These are phyloP conservation scores for Etia nguti DNA, from an alignment of 2,113 vertebrate genomes.

Conservation along the genomic window DNA sequence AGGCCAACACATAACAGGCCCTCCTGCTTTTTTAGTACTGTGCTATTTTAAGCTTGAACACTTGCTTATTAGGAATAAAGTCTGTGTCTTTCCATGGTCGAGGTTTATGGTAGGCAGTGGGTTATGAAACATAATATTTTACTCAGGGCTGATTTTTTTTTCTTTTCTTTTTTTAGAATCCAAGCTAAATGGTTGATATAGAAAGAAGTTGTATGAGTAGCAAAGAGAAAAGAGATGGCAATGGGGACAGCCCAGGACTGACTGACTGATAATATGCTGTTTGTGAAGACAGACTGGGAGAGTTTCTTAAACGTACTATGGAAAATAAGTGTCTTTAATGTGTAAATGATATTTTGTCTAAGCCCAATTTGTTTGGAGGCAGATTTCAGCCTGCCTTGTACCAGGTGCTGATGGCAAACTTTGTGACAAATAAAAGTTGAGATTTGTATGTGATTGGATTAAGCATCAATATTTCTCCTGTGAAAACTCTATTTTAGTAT, in stretches of 20 bases:
- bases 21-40: neutral
- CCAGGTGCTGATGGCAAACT: neutral
- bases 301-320: neutral
- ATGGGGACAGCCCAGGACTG: neutral
- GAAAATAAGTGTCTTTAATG: neutral
- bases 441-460: neutral
- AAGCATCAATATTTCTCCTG: neutral
- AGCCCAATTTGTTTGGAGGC: neutral
- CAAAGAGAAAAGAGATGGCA: rapidly evolving
- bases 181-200: neutral
- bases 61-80: neutral
- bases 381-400: neutral
- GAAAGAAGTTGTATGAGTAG: neutral
- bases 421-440: neutral
- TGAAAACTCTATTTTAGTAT: neutral
- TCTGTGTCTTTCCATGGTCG: neutral
- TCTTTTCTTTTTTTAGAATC: neutral
- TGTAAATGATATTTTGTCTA: neutral
- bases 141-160: neutral
- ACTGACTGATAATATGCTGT: neutral
- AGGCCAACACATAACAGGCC: neutral
- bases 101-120: neutral
- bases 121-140: neutral
- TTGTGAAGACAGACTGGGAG: neutral
- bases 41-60: neutral